Conservation (phyloP, 2,113 vertebrate species). For the Apteryx owenii region DNA sequence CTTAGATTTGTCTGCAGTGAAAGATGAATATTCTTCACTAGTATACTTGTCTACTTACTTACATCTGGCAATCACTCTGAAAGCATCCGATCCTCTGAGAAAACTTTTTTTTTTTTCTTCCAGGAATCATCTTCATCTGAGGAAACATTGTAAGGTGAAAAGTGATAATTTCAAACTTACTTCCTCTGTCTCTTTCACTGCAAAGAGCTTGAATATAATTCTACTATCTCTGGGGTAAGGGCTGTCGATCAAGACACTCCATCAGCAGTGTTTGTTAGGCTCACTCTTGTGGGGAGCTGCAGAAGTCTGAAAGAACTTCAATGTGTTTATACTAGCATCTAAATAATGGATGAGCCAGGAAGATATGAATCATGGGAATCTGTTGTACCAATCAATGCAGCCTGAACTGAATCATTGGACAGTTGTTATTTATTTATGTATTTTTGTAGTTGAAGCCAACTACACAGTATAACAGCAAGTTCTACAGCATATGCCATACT, state of each 20-base stretch:
- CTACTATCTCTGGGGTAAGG: constrained; percentile 1
- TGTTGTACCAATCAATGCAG: neutral
- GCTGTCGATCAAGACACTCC: neutral
- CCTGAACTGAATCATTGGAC: constrained; percentile 10
- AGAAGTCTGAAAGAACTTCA: constrained; percentile 39
- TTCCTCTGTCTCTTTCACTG: constrained; percentile 5
- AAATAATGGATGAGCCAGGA: constrained; percentile 41
- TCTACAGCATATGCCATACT: neutral
- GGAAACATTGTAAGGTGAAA: constrained; percentile 38
- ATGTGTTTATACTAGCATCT: constrained; percentile 27
- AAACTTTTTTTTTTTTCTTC: neutral
- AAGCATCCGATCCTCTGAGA: neutral
- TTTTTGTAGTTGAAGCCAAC: constrained; percentile 31
- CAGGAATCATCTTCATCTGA: constrained; percentile 9
- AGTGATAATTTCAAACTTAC: constrained; percentile 30
- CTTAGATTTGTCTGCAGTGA: neutral
- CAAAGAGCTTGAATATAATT: neutral
- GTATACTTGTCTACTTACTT: constrained; percentile 13
- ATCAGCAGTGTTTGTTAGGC: neutral
- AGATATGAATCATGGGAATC: constrained; percentile 46
- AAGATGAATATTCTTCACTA: neutral
- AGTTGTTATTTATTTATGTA: constrained; percentile 41
- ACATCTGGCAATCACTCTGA: neutral
- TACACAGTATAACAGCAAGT: neutral
- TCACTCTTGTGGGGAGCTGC: neutral